phyloP scores from a whole-genome alignment of 2,888 invertebrate species.

The Merodon equestris region DNA sequence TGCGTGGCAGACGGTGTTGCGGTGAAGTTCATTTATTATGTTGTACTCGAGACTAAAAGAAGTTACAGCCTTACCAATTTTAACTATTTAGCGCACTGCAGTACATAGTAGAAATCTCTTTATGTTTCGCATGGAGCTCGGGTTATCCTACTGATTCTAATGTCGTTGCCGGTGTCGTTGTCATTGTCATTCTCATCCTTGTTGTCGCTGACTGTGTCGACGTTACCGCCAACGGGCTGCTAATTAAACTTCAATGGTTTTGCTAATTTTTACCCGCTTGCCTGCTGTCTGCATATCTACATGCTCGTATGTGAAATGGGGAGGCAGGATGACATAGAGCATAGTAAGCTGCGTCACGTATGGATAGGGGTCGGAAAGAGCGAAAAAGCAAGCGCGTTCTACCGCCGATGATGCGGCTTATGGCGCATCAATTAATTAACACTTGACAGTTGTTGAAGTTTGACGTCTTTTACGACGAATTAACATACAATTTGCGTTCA shows the following conservation, averaged over 20 bases:
- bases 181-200: background rate
- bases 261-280: slow-evolving; percentile 40
- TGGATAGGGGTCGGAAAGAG: background rate
- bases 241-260: slow-evolving; percentile 51
- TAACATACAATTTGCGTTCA: slow-evolving; percentile 67
- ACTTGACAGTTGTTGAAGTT: slow-evolving; percentile 65
- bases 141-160: too few species aligned
- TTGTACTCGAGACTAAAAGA: too few species aligned
- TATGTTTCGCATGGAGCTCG: background rate
- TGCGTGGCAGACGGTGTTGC: too few species aligned
- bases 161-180: too few species aligned
- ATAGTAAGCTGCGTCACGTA: too few species aligned
- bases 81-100: too few species aligned
- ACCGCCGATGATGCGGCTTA: slow-evolving; percentile 54
- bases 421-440: slow-evolving; percentile 67
- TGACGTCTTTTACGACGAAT: slow-evolving; percentile 65
- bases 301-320: background rate
- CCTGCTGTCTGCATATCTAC: slow-evolving; percentile 18
- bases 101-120: too few species aligned
- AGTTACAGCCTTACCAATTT: too few species aligned
- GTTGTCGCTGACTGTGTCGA: background rate
- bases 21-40: too few species aligned
- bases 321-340: background rate
- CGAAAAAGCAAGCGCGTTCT: slow-evolving; percentile 47
- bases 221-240: slow-evolving; percentile 25